Evolutionary conservation across 2,113 vertebrate species (phyloP).

Genomic region (Ciconia boyciana): DNA sequence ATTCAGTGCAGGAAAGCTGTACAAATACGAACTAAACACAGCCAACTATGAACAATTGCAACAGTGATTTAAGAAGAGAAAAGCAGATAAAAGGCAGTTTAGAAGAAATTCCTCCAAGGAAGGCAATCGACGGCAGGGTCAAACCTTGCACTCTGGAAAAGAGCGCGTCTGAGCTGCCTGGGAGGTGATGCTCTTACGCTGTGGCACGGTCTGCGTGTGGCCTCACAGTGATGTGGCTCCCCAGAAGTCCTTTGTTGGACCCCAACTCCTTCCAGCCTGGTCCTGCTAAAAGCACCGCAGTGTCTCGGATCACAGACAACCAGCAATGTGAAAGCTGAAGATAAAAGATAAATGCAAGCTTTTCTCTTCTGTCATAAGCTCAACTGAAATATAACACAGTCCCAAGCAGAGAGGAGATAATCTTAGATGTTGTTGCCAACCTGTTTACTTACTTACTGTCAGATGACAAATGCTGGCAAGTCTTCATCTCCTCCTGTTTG

Average conservation of each 20-base stretch:
- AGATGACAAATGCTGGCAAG: neutral
- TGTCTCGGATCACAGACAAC: neutral
- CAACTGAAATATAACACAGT: neutral
- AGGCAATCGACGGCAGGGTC: neutral
- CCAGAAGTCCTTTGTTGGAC: neutral
- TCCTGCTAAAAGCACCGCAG: neutral
- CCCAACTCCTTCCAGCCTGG: neutral
- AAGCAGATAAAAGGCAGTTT: neutral
- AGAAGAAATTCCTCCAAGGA: neutral
- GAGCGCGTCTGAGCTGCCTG: neutral
- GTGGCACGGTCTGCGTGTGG: fast-evolving
- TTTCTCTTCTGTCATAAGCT: neutral
- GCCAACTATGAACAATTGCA: neutral
- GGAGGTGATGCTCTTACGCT: neutral
- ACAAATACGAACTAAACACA: neutral
- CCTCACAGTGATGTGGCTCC: neutral
- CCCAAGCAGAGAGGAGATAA: neutral
- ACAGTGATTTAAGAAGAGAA: neutral
- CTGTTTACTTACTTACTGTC: neutral
- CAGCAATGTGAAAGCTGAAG: neutral
- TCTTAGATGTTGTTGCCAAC: neutral
- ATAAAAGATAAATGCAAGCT: neutral
- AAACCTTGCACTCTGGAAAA: neutral
- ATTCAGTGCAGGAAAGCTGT: neutral
- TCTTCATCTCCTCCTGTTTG: neutral